Base-by-base conservation (phyloP, 2,888 invertebrate genomes). In the Caenorhabditis doughertyi region DNA sequence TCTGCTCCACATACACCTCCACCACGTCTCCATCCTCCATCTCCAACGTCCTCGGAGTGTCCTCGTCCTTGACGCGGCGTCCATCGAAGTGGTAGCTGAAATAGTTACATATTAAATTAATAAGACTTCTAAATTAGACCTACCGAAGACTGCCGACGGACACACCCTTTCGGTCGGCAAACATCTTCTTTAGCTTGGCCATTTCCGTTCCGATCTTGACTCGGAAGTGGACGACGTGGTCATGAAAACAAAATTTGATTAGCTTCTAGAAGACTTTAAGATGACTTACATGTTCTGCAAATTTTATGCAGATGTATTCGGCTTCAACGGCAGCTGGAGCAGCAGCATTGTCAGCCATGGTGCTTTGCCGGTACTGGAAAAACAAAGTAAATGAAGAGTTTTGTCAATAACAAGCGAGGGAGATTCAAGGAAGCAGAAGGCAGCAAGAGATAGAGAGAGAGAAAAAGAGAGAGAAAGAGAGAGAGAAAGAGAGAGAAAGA, bases 221-320 rank as follows among this genome's bases (percentile, higher is more conserved):
- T 7, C 32, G 32, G 32, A 32, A 32, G 4, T 32, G 4, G 32
- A 32, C 32, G 5, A 32, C 4, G 4, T 9, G 4, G 32, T 32
- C 4, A 32, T 32, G 9, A 4, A 32, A 32, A 7, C 32, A 32
- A 32, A 32, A 9, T 7, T 32, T 32, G 32, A 32, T 32, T 32
- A 32, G 5, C 32, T 32, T 32, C 9, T 9, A 4, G 32, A 32
- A 7, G 32, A 32, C 3, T 49, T 16, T 8, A 16, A 56, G 9
- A 5, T 47, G 32, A 62, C 67, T 51, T 55, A 89, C 90, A 85
- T 93, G 92, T 87, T 94, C 95, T 64, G 95, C 94, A 67, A 95
- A 95, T 93, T 94, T 95, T 85, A 95, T 93, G 92, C 94, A 95
- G 91, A 95, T 95, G 92, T 94, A 95, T 91, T 95, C 83, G 49